phyloP scores from a whole-genome alignment of 2,797 vertebrate species.

The Xiphorhynchus erythropygius region DNA sequence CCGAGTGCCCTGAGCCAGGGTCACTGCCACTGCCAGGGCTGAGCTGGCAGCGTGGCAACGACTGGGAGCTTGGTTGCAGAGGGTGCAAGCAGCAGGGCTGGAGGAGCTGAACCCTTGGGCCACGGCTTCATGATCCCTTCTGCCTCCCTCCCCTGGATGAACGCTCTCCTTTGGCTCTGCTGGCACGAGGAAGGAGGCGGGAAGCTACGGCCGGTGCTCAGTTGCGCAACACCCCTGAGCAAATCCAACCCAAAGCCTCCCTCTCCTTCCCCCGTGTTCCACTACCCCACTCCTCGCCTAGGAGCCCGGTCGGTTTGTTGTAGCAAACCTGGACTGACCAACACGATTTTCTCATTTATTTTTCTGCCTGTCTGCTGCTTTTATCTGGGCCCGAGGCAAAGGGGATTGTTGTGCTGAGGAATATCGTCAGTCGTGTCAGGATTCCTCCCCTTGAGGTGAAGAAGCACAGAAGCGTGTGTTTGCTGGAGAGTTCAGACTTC shows the following conservation, averaged over 20 bases:
- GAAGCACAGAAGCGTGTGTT: neutral
- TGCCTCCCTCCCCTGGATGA: neutral
- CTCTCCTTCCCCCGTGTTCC: neutral
- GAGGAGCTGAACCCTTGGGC: neutral
- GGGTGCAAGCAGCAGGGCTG: neutral
- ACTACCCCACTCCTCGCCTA: neutral
- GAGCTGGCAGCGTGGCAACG: accelerated
- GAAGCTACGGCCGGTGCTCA: neutral
- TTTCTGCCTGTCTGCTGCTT: neutral
- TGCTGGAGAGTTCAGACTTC: neutral
- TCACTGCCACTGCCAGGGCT: neutral
- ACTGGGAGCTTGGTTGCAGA: neutral
- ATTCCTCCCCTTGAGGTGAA: neutral
- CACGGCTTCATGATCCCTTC: accelerated
- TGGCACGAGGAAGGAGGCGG: neutral
- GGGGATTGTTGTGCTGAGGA: neutral
- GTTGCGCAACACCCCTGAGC: neutral
- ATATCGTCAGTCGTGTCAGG: neutral
- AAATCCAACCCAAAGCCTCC: neutral
- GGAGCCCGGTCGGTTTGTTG: neutral
- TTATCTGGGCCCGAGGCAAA: neutral
- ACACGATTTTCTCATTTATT: neutral
- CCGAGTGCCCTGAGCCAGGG: neutral
- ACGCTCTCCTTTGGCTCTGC: accelerated
- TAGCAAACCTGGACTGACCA: neutral